These are phyloP conservation scores for Corythornis cristatus DNA, from an alignment of 2,113 vertebrate genomes.

Conservation along the genomic window DNA sequence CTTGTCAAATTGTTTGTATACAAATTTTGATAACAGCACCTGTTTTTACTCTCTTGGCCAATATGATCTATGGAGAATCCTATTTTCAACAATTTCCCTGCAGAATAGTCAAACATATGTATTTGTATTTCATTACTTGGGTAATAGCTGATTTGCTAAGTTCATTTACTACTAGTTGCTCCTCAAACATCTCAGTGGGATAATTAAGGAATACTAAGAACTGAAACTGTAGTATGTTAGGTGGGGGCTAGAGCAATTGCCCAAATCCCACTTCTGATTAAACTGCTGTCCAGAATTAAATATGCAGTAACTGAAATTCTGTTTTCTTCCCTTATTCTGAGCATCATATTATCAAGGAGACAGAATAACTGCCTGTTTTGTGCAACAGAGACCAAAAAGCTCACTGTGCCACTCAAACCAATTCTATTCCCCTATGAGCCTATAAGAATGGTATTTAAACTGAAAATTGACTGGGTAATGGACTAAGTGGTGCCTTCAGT, in stretches of 20 bases:
- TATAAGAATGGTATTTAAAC: slow-evolving; percentile 72
- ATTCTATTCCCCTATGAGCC: slow-evolving; percentile 60
- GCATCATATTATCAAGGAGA: slow-evolving; percentile 72
- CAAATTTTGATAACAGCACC: slow-evolving; percentile 79
- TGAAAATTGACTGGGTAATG: slow-evolving; percentile 73
- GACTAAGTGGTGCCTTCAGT: slow-evolving; percentile 66
- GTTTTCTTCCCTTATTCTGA: slow-evolving; percentile 73
- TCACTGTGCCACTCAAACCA: slow-evolving; percentile 48
- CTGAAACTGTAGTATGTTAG: slow-evolving; percentile 78
- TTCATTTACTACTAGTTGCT: slow-evolving; percentile 85
- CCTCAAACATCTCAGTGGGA: slow-evolving; percentile 81
- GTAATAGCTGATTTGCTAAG: slow-evolving; percentile 84
- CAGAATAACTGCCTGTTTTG: slow-evolving; percentile 64
- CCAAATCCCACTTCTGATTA: slow-evolving; percentile 85
- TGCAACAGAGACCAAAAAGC: slow-evolving; percentile 54
- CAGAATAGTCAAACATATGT: slow-evolving; percentile 84
- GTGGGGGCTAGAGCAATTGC: slow-evolving; percentile 74
- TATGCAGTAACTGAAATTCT: slow-evolving; percentile 80
- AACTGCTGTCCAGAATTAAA: slow-evolving; percentile 83
- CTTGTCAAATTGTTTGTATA: slow-evolving; percentile 77
- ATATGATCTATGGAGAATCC: slow-evolving; percentile 75
- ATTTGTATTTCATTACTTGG: slow-evolving; percentile 85
- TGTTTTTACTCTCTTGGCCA: slow-evolving; percentile 80
- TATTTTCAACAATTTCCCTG: slow-evolving; percentile 75
- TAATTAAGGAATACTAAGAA: slow-evolving; percentile 86